These are phyloP conservation scores for Apis laboriosa DNA, from an alignment of 1,140 invertebrate genomes.

Conservation along the genomic window DNA sequence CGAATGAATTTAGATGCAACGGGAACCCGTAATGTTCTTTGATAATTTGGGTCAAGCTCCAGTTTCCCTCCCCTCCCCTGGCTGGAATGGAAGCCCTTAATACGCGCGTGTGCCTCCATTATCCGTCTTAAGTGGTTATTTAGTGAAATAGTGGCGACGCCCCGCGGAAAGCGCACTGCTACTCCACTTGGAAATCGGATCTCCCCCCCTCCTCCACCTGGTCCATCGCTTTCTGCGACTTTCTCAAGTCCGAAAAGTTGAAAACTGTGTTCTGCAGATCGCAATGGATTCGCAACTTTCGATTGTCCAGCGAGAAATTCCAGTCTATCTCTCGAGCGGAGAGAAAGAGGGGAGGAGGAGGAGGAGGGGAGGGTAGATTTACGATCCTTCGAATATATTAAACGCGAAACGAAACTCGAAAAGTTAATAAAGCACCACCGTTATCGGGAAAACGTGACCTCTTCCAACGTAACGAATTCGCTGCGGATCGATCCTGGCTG, in stretches of 20 bases:
- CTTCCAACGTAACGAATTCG: slow-evolving; percentile 1
- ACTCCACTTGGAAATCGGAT: background rate
- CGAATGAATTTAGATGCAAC: slow-evolving; percentile 44
- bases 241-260: too few relatives aligned
- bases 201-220: background rate
- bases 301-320: too few relatives aligned
- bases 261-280: too few relatives aligned
- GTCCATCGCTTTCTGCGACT: background rate
- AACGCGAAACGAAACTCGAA: background rate
- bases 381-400: background rate
- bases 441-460: background rate
- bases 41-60: slow-evolving; percentile 26
- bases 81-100: background rate
- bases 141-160: background rate
- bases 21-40: slow-evolving; percentile 28
- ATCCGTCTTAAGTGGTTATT: slow-evolving; percentile 32
- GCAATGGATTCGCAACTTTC: too few relatives aligned
- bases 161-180: background rate
- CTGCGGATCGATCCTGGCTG: slow-evolving; percentile 16
- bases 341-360: too few relatives aligned
- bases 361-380: background rate
- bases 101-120: slow-evolving; percentile 19
- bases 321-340: too few relatives aligned
- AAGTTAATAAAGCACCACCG: background rate
- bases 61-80: background rate